Evolutionary conservation across 2,113 vertebrate species (phyloP).

Genomic region (Colossoma macropomum): DNA sequence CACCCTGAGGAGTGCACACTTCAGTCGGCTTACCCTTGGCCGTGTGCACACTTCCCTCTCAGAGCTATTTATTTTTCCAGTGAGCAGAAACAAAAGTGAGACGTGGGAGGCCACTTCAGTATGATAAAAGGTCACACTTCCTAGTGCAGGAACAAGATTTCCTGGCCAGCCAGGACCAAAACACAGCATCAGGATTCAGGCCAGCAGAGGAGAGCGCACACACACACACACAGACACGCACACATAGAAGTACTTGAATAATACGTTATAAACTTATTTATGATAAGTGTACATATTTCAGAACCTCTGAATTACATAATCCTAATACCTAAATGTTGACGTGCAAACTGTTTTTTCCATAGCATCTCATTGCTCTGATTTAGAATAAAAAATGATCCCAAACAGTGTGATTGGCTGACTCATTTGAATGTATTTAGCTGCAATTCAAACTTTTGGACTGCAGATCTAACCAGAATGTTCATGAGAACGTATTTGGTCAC

Average conservation of each 20-base stretch:
- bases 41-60: conserved; percentile 68
- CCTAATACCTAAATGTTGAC: neutral
- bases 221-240: neutral
- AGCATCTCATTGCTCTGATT: neutral
- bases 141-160: conserved; percentile 78
- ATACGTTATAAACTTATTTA: neutral
- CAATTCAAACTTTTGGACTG: neutral
- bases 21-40: conserved; percentile 41
- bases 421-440: neutral
- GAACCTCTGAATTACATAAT: neutral
- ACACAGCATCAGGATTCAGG: neutral
- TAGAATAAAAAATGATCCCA: neutral
- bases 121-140: conserved; percentile 78
- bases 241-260: neutral
- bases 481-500: neutral
- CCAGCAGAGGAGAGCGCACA: neutral
- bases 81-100: conserved; percentile 77
- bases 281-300: neutral
- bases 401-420: neutral
- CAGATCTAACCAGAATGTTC: neutral
- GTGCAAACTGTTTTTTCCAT: neutral
- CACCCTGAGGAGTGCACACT: conserved; percentile 48
- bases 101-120: conserved; percentile 74
- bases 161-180: conserved; percentile 62
- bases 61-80: conserved; percentile 78